These are phyloP conservation scores for Falco rusticolus DNA, from an alignment of 2,797 vertebrate genomes.

Conservation along the genomic window DNA sequence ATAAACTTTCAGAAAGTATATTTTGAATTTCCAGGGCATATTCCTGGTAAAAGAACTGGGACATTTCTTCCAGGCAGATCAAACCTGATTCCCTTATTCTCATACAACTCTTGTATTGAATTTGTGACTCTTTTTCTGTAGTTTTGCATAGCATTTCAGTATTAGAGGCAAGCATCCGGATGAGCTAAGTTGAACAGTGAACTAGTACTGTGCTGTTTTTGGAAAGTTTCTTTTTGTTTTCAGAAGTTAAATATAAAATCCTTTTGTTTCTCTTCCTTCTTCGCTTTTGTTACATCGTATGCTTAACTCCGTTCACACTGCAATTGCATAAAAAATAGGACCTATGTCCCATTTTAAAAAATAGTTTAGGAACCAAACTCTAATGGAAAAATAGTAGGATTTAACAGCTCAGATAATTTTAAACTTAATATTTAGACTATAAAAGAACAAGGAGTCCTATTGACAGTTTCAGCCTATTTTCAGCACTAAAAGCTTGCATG, in stretches of 20 bases:
- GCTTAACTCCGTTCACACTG: neutral
- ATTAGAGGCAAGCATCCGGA: neutral
- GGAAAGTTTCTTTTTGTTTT: neutral
- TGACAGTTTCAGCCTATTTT: neutral
- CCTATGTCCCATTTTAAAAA: neutral
- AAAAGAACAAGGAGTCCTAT: neutral
- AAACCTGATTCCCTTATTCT: neutral
- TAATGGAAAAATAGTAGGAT: neutral
- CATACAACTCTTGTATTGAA: neutral
- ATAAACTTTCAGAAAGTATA: neutral
- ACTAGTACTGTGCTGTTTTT: neutral
- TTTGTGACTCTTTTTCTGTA: neutral
- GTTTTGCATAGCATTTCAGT: neutral
- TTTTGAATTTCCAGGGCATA: neutral
- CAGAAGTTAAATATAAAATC: neutral
- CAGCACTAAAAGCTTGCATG: neutral
- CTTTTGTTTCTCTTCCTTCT: neutral
- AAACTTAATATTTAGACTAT: neutral
- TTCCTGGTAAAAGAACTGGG: neutral
- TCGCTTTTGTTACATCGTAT: neutral
- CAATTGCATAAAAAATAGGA: neutral
- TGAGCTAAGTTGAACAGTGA: neutral
- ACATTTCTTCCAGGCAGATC: neutral
- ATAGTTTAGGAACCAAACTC: neutral
- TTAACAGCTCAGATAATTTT: neutral